These are phyloP conservation scores for Ylistrum balloti DNA, from an alignment of 1,140 invertebrate species.

Conservation along the genomic window DNA sequence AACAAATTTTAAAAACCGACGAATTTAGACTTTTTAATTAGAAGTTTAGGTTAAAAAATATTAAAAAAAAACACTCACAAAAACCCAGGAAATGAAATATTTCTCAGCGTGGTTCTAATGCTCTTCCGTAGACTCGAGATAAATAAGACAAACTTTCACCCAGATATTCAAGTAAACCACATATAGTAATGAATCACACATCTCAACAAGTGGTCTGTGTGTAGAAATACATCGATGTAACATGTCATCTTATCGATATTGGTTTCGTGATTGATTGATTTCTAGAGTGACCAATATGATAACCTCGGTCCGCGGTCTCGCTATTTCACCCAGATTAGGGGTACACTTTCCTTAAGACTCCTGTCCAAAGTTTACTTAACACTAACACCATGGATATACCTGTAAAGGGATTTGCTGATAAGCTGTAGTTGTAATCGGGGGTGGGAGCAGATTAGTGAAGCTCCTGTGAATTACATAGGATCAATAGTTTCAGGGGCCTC, in stretches of 20 bases:
- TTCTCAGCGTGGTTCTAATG: too few relatives aligned
- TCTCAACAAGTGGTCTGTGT: too few relatives aligned
- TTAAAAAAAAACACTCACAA: too few relatives aligned
- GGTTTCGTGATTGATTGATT: background rate
- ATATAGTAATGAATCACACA: too few relatives aligned
- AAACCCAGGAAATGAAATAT: too few relatives aligned
- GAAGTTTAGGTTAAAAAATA: too few relatives aligned
- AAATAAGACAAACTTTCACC: too few relatives aligned
- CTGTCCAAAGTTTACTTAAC: background rate
- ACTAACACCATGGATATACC: background rate
- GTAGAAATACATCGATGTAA: too few relatives aligned
- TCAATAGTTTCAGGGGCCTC: background rate
- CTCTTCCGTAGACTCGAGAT: too few relatives aligned
- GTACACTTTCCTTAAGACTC: background rate
- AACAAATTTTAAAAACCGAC: too few relatives aligned
- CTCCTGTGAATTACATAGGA: background rate
- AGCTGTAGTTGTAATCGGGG: background rate
- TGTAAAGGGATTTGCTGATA: slow-evolving; percentile 4
- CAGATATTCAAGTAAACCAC: too few relatives aligned
- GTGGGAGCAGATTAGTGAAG: slow-evolving; percentile 18
- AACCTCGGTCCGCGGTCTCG: background rate
- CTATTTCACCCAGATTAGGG: background rate
- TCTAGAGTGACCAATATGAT: background rate
- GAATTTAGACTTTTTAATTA: too few relatives aligned
- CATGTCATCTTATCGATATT: background rate